Percentiles rank a stretch among this genome's conserved stretches.
phyloP scores from a whole-genome alignment of 2,888 invertebrate species.

The Andrena fulva region DNA sequence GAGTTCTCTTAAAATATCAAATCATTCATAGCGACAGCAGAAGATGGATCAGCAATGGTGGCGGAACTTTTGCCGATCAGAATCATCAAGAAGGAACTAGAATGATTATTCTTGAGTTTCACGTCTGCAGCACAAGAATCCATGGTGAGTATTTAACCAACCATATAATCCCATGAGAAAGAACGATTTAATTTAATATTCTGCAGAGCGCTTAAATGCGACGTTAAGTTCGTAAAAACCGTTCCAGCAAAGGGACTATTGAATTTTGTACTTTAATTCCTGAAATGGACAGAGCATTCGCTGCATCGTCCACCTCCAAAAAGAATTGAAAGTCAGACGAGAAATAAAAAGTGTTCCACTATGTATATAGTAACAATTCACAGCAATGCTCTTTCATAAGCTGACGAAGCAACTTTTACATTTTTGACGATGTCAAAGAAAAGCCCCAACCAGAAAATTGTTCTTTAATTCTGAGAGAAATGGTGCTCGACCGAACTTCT shows the following conservation, averaged over 20 bases:
- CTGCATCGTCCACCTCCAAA: background rate
- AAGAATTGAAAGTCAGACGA: too few relatives aligned
- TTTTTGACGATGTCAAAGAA: background rate
- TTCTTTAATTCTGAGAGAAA: background rate
- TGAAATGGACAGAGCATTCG: background rate
- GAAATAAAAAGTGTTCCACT: background rate
- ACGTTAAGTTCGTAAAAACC: background rate
- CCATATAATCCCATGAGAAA: background rate
- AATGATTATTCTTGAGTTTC: background rate
- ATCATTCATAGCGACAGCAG: background rate
- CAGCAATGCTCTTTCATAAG: too few relatives aligned
- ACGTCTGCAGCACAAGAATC: background rate
- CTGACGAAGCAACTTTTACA: too few relatives aligned
- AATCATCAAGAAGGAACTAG: too few relatives aligned
- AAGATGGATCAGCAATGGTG: too few relatives aligned
- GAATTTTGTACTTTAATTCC: background rate
- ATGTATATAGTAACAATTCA: too few relatives aligned
- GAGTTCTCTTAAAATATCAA: background rate
- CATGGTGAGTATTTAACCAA: background rate
- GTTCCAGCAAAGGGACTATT: background rate
- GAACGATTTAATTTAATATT: conserved; percentile 2
- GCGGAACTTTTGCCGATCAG: background rate
- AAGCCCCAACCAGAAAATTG: background rate
- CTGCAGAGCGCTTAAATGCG: too few relatives aligned
- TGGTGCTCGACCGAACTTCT: background rate